Conservation (phyloP, 92 coral and sea anemone genomes). For the Porites evermanni region DNA sequence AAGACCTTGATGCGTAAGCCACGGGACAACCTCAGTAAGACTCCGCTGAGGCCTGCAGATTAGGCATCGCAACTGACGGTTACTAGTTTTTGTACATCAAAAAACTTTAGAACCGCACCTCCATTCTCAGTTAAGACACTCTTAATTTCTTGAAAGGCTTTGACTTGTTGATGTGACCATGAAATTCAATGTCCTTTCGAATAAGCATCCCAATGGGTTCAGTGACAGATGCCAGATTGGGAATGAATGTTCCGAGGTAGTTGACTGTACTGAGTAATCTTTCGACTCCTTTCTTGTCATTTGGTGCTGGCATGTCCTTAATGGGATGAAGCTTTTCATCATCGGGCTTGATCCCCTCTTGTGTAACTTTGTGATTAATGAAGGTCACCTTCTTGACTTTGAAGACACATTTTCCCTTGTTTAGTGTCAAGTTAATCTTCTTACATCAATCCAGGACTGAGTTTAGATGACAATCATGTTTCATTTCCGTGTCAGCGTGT, state of each 20-base stretch:
- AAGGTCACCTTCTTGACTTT: slow-evolving; percentile 55
- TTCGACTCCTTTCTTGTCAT: slow-evolving; percentile 49
- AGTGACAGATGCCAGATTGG: slow-evolving; percentile 37
- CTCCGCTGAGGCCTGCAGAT: slow-evolving; percentile 54
- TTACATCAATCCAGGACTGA: slow-evolving; percentile 45
- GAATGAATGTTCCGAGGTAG: slow-evolving; percentile 38
- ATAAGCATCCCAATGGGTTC: slow-evolving; percentile 26
- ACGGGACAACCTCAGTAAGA: not conserved
- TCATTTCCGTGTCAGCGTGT: not conserved
- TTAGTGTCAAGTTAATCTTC: not conserved
- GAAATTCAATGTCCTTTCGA: slow-evolving; percentile 28
- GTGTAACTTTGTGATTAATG: slow-evolving; percentile 44
- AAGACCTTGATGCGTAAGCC: too few species aligned
- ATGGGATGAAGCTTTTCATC: slow-evolving; percentile 32
- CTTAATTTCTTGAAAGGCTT: slow-evolving; percentile 19
- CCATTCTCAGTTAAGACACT: not conserved
- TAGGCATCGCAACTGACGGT: slow-evolving; percentile 11
- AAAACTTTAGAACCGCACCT: slow-evolving; percentile 1
- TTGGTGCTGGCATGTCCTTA: slow-evolving; percentile 55
- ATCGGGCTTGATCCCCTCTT: not conserved
- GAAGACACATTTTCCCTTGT: slow-evolving; percentile 45
- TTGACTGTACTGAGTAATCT: slow-evolving; percentile 46
- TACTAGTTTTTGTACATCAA: not conserved
- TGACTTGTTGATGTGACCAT: slow-evolving; percentile 38
- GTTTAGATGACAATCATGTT: slow-evolving; percentile 53